Percentiles rank a stretch among this genome's conserved stretches.
These are phyloP conservation scores for Nemopilema nomurai DNA, from an alignment of 30 jellyfish, hydroid and myxozoan genomes.

Conservation along the genomic window DNA sequence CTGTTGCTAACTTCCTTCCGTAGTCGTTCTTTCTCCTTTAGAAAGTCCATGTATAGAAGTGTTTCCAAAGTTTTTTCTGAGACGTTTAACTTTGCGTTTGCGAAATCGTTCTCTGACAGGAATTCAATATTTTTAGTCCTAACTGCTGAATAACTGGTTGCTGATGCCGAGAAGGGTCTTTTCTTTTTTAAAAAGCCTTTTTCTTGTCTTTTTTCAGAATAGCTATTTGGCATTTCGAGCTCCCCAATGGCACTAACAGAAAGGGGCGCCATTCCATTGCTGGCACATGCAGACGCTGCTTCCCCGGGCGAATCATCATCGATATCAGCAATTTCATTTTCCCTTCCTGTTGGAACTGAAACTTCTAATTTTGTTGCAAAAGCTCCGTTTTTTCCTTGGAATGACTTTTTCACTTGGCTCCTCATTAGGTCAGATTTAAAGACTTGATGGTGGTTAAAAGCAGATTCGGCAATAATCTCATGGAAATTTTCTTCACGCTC, in stretches of 20 bases:
- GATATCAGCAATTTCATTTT: background rate
- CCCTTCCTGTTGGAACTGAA: background rate
- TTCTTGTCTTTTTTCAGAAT: background rate
- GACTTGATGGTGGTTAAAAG: too few species aligned
- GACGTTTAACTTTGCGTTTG: conserved; percentile 21
- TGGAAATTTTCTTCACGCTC: too few species aligned
- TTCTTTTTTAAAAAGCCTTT: background rate
- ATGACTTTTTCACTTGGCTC: background rate
- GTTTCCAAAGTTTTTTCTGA: conserved; percentile 42
- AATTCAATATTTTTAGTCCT: conserved; percentile 46
- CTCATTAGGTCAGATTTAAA: background rate
- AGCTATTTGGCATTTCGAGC: background rate
- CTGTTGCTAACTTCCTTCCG: background rate
- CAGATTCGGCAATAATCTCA: too few species aligned
- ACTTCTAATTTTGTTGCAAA: background rate
- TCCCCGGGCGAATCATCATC: background rate
- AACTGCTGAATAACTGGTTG: conserved; percentile 7
- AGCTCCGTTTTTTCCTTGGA: background rate
- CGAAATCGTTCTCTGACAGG: conserved; percentile 27
- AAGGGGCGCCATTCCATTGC: background rate
- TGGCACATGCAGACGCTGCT: background rate
- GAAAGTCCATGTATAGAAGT: conserved; percentile 39
- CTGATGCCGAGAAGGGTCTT: conserved; percentile 48
- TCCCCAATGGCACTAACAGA: background rate
- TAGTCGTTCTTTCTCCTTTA: conserved; percentile 17